Base-by-base conservation (phyloP, 53 echinoderm and acorn worm species). In the Paelopatides confundens region DNA sequence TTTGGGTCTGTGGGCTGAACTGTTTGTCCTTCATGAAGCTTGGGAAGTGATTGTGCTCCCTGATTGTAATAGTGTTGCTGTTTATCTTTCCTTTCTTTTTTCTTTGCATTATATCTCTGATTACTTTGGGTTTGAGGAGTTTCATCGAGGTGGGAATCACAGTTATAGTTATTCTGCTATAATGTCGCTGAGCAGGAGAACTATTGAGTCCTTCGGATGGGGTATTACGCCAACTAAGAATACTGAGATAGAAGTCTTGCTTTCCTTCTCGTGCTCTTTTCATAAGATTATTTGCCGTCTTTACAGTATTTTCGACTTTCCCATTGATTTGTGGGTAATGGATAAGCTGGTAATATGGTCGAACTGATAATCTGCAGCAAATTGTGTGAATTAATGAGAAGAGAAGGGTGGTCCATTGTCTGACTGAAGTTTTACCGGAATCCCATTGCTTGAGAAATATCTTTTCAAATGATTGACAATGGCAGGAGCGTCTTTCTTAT, bases 321-420 rank as follows among this genome's bases (percentile, higher is more conserved):
- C 90, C 90, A 77, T 93, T 93, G 79, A 90, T 93, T 31, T 90
- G 90, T 6, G 93, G 88, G 13, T 62, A 88, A 15, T 88, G 69
- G 88, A 88, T 1, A 79, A 93, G 71, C 93, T 93, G 14, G 90
- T 93, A 6, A 66, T 26, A 27, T 76, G 67, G 27, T 63, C 37
- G 48, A 90, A 90, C 23, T 86, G 48, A 35, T 90, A 90, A 9
- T 34, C 9, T 18, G 43, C 43, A 8, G 87, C 87, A 71, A 94
- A 91, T 13, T 88, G 32, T 14, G 43, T 38, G 26, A 91, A 94
- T 21, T 88, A 74, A 11, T 31, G 33, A 2, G 88, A 88, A 27
- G 83, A 82, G 37, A 76, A 85, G 17, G 85, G 92, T 36, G 78
- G 92, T 26, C 92, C 88, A 77, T 92, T 92, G 85, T 92, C 92